Base-by-base conservation (phyloP, 2,797 vertebrate species). In the Discoglossus pictus region DNA sequence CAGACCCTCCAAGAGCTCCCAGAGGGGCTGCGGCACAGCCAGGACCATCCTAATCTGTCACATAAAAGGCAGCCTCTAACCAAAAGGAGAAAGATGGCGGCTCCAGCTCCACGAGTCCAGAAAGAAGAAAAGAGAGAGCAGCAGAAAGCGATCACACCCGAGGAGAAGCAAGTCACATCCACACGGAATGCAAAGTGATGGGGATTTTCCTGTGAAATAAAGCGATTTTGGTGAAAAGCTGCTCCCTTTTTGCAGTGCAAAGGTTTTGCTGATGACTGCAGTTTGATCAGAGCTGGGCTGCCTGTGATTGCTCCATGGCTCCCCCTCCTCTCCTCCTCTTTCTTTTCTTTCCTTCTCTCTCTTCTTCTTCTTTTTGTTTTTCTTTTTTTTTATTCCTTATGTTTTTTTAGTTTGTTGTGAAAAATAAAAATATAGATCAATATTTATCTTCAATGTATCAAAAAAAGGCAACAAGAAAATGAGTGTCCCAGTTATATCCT, bases 31-130 rank as follows among this genome's bases (percentile, higher is more conserved):
- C 78, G 73, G 81, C 79, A 70, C 74, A 74, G 81, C 81, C 84
- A 77, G 81, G 80, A 81, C 82, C 75, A 82, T 74, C 78, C 66
- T 66, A 80, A 85, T 85, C 83, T 86, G 82, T 83, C 81, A 85
- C 73, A 77, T 78, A 20, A 74, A 6, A 5, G 13, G 24, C 43
- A 51, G 17, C 73, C 75, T 77, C 76, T 73, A 62, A 72, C 80
- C 76, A 43, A 74, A 77, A 73, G 73, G 79, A 76, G 82, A 79
- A 79, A 84, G 82, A 87, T 88, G 84, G 84, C 86, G 84, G 78
- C 84, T 82, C 76, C 80, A 8, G 67, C 67, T 62, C 55, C 79
- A 74, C 75, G 78, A 84, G 80, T 85, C 80, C 78, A 74, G 73
- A 80, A 79, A 72, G 73, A 42, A 24, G 13, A 25, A 20, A 8